These are phyloP conservation scores for Pseudolaguvia tuberculata DNA, from an alignment of 2,113 vertebrate genomes.

Conservation along the genomic window DNA sequence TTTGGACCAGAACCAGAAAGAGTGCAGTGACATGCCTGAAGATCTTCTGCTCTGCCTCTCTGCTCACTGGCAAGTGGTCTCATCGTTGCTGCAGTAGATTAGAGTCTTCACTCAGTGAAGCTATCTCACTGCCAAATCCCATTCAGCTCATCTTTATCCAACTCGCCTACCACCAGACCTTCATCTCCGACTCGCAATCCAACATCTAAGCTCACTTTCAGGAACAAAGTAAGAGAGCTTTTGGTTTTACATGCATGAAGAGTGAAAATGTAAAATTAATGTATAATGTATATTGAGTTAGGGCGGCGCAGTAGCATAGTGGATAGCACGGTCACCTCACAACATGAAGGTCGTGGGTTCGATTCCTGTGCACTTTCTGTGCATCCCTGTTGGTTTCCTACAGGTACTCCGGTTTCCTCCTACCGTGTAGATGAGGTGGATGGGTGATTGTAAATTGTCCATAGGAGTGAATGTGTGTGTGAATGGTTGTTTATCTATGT, in stretches of 20 bases:
- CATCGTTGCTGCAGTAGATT: constrained; percentile 40
- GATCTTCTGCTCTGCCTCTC: constrained; percentile 31
- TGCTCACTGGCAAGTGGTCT: constrained; percentile 40
- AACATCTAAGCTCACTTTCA: constrained; percentile 36
- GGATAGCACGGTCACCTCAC: too few species aligned
- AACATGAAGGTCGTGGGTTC: too few species aligned
- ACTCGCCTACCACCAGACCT: constrained; percentile 22
- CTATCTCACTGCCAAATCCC: constrained; percentile 23
- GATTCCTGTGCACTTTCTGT: too few species aligned
- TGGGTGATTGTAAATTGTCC: too few species aligned
- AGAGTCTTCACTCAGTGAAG: constrained; percentile 34
- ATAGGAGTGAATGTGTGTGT: too few species aligned
- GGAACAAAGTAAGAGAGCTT: not conserved
- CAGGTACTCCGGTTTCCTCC: too few species aligned
- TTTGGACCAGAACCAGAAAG: constrained; percentile 25
- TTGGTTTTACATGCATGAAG: not conserved
- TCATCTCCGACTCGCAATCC: constrained; percentile 23
- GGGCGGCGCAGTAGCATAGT: too few species aligned
- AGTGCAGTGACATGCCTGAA: constrained; percentile 31
- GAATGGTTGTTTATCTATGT: too few species aligned
- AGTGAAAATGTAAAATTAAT: not conserved
- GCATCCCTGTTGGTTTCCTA: too few species aligned
- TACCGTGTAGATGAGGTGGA: too few species aligned
- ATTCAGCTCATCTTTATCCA: constrained; percentile 30
- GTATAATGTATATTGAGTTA: too few species aligned